Conservation (phyloP, 1,140 invertebrate species). For the Chionoecetes opilio region DNA sequence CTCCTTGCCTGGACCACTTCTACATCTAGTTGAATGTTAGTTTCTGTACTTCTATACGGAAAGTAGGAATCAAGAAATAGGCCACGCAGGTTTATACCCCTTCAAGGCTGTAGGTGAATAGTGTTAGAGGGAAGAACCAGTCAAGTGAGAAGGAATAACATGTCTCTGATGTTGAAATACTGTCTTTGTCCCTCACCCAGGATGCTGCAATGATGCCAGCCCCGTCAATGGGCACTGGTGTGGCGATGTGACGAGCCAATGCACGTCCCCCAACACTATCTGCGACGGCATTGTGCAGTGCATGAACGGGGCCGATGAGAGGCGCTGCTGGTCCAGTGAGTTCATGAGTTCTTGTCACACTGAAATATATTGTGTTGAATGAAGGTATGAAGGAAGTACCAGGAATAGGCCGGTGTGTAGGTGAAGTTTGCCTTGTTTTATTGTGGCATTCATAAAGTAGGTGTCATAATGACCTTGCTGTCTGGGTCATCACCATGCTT, state of each 20-base stretch:
- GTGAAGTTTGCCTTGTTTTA: not conserved
- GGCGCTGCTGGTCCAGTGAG: slow-evolving; percentile 80
- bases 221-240: slow-evolving; percentile 68
- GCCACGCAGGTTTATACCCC: too few relatives aligned
- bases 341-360: slow-evolving; percentile 2
- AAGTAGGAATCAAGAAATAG: too few relatives aligned
- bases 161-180: too few relatives aligned
- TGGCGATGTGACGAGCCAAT: slow-evolving; percentile 77
- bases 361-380: not conserved
- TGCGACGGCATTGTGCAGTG: slow-evolving; percentile 79
- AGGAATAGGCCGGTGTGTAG: not conserved
- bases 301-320: slow-evolving; percentile 80
- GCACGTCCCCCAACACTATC: slow-evolving; percentile 53
- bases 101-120: too few relatives aligned
- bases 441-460: too few relatives aligned
- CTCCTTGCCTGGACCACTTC: too few relatives aligned
- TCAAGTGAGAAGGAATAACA: too few relatives aligned
- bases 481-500: too few relatives aligned
- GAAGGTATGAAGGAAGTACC: not conserved
- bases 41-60: too few relatives aligned
- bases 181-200: slow-evolving; percentile 4
- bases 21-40: too few relatives aligned
- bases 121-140: too few relatives aligned
- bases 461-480: too few relatives aligned
- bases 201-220: slow-evolving; percentile 64